Evolutionary conservation across 1,140 invertebrate species (phyloP).

Genomic region (Panagrolaimus sp.): DNA sequence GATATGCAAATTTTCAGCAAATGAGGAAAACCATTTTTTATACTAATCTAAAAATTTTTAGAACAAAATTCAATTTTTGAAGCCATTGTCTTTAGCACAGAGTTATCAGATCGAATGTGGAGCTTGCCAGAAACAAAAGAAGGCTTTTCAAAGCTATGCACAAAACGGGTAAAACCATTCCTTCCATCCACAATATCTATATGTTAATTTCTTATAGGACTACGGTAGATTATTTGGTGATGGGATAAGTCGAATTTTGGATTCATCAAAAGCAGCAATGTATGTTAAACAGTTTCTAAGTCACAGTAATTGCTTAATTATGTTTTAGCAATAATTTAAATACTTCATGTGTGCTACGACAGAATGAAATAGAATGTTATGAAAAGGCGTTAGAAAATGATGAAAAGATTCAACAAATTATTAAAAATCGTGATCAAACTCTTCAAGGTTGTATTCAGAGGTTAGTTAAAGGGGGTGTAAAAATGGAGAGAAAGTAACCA

Average conservation of each 20-base stretch:
- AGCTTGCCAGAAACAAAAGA: slow-evolving; percentile 23
- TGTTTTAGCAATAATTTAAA: slow-evolving; percentile 40
- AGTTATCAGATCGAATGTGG: slow-evolving; percentile 43
- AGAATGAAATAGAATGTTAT: slow-evolving; percentile 37
- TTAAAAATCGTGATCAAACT: slow-evolving; percentile 31
- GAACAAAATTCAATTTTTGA: slow-evolving; percentile 25
- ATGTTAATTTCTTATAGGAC: no score
- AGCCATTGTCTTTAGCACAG: slow-evolving; percentile 30
- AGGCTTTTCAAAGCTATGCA: background rate
- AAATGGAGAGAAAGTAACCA: no score
- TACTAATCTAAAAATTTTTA: no score
- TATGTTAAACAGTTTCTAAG: background rate
- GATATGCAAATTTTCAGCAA: no score
- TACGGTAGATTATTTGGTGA: slow-evolving; percentile 40
- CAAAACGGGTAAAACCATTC: background rate
- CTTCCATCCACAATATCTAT: slow-evolving; percentile 1
- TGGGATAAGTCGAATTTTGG: slow-evolving; percentile 42
- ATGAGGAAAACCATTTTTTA: no score
- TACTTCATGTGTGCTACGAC: slow-evolving; percentile 28
- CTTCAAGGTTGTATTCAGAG: slow-evolving; percentile 36
- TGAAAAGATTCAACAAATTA: slow-evolving; percentile 30
- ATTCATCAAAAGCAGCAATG: slow-evolving; percentile 29
- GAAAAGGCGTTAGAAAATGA: slow-evolving; percentile 34
- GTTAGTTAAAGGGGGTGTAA: no score
- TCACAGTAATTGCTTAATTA: background rate